Percentiles rank a stretch among this genome's conserved stretches.
Evolutionary conservation across 2,797 vertebrate species (phyloP).

Genomic region (Premnoplex brunnescens): DNA sequence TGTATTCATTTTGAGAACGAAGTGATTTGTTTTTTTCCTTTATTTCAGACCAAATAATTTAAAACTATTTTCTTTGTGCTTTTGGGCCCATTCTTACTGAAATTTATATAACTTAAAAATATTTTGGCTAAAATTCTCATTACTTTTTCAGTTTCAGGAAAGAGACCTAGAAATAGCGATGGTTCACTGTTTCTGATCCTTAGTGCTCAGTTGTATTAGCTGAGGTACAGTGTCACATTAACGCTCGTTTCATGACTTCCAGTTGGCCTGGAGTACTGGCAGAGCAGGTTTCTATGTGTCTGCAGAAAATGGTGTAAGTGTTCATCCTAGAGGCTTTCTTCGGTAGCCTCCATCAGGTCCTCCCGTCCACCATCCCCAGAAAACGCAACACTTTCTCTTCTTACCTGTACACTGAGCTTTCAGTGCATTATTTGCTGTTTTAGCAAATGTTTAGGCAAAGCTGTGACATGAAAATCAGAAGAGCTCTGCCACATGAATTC

Average conservation of each 20-base stretch:
- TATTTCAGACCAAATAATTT: neutral
- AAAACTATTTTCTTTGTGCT: neutral
- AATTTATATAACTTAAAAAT: neutral
- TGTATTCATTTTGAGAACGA: neutral
- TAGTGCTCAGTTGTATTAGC: neutral
- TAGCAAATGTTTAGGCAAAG: too few relatives aligned
- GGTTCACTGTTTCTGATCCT: neutral
- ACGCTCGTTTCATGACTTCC: neutral
- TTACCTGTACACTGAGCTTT: too few relatives aligned
- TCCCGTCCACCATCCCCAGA: neutral
- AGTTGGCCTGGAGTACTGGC: neutral
- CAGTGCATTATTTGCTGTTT: too few relatives aligned
- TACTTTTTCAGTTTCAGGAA: neutral
- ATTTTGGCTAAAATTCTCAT: neutral
- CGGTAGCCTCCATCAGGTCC: neutral
- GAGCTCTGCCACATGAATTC: too few relatives aligned
- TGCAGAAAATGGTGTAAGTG: neutral
- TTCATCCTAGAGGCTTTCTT: neutral
- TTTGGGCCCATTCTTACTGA: neutral
- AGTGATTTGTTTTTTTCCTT: neutral
- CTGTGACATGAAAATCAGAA: too few relatives aligned
- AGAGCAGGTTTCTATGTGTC: neutral
- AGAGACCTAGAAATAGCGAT: neutral
- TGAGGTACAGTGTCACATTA: neutral
- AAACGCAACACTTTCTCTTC: too few relatives aligned